phyloP scores from a whole-genome alignment of 2,888 invertebrate species.

The Oscheius sp. region DNA sequence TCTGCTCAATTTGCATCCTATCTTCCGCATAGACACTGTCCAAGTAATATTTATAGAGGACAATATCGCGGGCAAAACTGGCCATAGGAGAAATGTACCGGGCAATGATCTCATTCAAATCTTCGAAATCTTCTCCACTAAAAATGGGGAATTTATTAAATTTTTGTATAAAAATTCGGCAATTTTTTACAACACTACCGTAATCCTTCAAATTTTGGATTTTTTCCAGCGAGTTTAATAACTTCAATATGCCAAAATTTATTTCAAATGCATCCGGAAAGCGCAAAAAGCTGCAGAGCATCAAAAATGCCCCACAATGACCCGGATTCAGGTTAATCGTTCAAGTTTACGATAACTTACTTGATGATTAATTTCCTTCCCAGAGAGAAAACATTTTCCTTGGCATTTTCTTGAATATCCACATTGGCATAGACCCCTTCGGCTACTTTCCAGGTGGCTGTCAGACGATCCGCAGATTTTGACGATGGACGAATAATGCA shows the following conservation, averaged over 20 bases:
- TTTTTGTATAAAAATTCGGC: neutral
- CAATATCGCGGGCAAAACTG: constrained; percentile 87
- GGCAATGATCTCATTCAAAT: constrained; percentile 98
- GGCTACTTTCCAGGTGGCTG: constrained; percentile 98
- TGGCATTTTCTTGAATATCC: constrained; percentile 94
- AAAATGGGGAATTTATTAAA: neutral
- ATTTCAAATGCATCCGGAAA: no score
- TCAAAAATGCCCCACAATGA: no score
- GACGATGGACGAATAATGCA: constrained; percentile 95
- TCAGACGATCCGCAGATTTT: constrained; percentile 92
- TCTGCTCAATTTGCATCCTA: constrained; percentile 44
- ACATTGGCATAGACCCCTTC: constrained; percentile 95
- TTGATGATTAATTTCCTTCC: constrained; percentile 76
- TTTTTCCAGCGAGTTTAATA: no score
- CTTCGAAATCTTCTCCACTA: constrained; percentile 86
- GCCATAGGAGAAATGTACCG: constrained; percentile 97
- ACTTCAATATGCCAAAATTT: no score
- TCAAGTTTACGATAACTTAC: constrained; percentile 13
- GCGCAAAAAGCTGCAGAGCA: no score
- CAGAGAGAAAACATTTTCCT: constrained; percentile 93
- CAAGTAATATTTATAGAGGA: constrained; percentile 88
- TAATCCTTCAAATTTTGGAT: neutral
- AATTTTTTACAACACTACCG: neutral
- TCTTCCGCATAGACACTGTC: constrained; percentile 72
- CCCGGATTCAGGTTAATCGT: no score